These are phyloP conservation scores for Drosophila pectinifera DNA, from an alignment of 1,140 invertebrate species.

Conservation along the genomic window DNA sequence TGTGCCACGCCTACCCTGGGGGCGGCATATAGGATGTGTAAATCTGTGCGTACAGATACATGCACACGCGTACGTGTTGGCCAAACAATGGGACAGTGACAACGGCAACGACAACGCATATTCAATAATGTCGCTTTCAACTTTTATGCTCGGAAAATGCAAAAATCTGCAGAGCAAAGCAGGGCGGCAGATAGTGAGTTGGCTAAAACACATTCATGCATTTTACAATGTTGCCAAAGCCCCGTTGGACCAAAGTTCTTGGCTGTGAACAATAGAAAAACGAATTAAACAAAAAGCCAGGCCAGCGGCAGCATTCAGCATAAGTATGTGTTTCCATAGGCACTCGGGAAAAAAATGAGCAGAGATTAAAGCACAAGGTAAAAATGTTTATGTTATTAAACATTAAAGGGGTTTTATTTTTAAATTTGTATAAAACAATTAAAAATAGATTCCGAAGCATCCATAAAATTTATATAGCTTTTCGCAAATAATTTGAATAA, in stretches of 20 bases:
- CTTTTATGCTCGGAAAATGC: constrained; percentile 72
- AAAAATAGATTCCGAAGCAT: too few species aligned
- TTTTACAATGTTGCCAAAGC: constrained; percentile 76
- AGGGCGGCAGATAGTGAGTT: constrained; percentile 30
- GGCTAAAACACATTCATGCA: constrained; percentile 72
- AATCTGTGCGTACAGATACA: not conserved
- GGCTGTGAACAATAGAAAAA: constrained; percentile 76
- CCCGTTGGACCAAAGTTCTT: constrained; percentile 77
- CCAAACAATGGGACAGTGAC: constrained; percentile 63
- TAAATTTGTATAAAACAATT: too few species aligned
- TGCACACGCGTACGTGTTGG: constrained; percentile 16
- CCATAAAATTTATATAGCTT: too few species aligned
- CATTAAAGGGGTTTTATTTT: not conserved
- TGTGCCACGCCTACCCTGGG: constrained; percentile 23
- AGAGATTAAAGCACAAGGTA: not conserved
- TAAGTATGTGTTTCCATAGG: constrained; percentile 28
- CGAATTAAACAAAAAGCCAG: constrained; percentile 82
- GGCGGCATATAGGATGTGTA: constrained; percentile 4
- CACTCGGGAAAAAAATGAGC: not conserved
- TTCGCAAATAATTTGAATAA: too few species aligned
- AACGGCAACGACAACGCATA: constrained; percentile 63
- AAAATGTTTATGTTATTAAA: not conserved
- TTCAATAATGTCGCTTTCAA: constrained; percentile 83
- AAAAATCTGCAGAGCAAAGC: constrained; percentile 57
- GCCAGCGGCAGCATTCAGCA: constrained; percentile 26